Conservation (phyloP, 53 echinoderm and acorn worm species). For the Paracentrotus lividus region DNA sequence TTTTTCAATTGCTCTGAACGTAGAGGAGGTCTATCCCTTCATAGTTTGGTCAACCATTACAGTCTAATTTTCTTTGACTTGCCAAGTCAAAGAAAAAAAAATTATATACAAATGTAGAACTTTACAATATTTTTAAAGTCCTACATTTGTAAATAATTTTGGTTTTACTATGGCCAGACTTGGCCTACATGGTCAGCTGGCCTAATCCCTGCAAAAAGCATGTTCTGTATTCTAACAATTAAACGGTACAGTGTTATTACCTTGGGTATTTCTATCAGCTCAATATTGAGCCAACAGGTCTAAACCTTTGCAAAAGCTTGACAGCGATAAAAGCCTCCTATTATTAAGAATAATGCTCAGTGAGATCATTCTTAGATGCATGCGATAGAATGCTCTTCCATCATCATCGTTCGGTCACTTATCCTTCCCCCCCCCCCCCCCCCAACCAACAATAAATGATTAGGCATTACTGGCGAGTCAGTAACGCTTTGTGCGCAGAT, state of each 20-base stretch:
- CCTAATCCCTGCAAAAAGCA: not conserved
- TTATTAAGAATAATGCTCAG: slow-evolving; percentile 11
- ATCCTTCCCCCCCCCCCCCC: not conserved
- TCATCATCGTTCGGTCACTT: not conserved
- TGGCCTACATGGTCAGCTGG: no score
- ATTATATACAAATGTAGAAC: no score
- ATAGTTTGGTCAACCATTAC: not conserved
- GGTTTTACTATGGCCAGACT: not conserved
- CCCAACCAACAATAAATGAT: no score
- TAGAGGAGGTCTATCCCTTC: not conserved
- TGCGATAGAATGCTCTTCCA: slow-evolving; percentile 9
- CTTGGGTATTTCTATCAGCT: slow-evolving; percentile 14
- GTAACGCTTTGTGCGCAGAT: slow-evolving; percentile 50
- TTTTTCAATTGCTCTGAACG: no score
- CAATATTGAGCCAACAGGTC: slow-evolving; percentile 49
- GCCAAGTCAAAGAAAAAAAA: no score
- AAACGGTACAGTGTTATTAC: not conserved
- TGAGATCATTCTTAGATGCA: not conserved
- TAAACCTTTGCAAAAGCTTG: slow-evolving; percentile 33
- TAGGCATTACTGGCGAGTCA: slow-evolving; percentile 17
- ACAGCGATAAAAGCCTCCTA: not conserved
- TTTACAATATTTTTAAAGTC: no score
- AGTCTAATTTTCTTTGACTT: not conserved
- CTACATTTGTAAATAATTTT: no score
- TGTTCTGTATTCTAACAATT: slow-evolving; percentile 32